These are phyloP conservation scores for Drosophila kurseongensis DNA, from an alignment of 1,140 invertebrate genomes.

Conservation along the genomic window DNA sequence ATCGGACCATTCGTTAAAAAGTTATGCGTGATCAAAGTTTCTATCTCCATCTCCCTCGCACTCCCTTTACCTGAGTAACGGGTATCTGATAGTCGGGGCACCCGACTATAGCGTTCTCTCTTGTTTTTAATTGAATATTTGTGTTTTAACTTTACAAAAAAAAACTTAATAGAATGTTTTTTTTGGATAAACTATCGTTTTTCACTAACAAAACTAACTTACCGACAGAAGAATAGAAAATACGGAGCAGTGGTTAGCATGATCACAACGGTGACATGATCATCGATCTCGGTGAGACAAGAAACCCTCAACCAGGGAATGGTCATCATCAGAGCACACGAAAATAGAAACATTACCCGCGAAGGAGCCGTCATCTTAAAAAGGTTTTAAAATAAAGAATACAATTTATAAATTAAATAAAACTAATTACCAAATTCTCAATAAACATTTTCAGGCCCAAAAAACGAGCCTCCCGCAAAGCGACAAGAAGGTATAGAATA, in stretches of 20 bases:
- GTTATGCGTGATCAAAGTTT: too few relatives aligned
- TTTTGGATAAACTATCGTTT: too few relatives aligned
- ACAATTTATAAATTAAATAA: background rate
- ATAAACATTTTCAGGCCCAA: constrained; percentile 95
- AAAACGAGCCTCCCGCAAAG: constrained; percentile 92
- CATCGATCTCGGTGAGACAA: constrained; percentile 94
- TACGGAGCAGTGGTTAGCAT: constrained; percentile 98
- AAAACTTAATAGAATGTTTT: too few relatives aligned
- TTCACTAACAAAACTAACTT: background rate
- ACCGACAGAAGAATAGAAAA: constrained; percentile 99
- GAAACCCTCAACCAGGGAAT: constrained; percentile 93
- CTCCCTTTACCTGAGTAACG: too few relatives aligned
- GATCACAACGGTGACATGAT: constrained; percentile 95
- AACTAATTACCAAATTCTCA: constrained; percentile 91
- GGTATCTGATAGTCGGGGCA: too few relatives aligned
- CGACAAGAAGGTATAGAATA: constrained; percentile 92
- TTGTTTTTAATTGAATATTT: too few relatives aligned
- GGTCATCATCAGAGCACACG: constrained; percentile 93
- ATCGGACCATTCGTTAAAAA: too few relatives aligned
- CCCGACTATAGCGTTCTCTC: too few relatives aligned
- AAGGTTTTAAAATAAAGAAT: background rate
- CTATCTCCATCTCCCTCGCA: too few relatives aligned
- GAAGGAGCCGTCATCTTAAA: constrained; percentile 92
- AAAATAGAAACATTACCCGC: constrained; percentile 96
- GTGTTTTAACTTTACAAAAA: too few relatives aligned